Percentiles rank a stretch among this genome's conserved stretches.
These are phyloP conservation scores for Acridotheres tristis DNA, from an alignment of 2,797 vertebrate genomes.

Conservation along the genomic window DNA sequence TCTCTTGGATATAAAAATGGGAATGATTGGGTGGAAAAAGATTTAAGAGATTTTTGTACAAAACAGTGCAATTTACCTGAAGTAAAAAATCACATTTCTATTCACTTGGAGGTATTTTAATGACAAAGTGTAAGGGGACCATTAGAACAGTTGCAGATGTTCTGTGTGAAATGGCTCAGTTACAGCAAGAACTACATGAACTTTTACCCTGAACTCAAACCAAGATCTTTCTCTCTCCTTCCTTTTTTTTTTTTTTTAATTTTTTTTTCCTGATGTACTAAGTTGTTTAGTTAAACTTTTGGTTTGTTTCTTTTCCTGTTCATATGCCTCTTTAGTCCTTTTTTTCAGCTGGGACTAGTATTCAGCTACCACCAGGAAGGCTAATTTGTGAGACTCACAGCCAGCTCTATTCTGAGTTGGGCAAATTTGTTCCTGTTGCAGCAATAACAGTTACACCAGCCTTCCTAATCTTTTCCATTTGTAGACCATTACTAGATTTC, in stretches of 20 bases:
- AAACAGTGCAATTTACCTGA: not conserved
- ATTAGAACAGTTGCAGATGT: slow-evolving; percentile 20
- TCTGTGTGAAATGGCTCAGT: slow-evolving; percentile 47
- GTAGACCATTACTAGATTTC: not conserved
- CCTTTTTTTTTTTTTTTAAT: not conserved
- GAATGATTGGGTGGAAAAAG: not conserved
- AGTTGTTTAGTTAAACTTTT: slow-evolving; percentile 69
- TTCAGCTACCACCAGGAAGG: slow-evolving; percentile 46
- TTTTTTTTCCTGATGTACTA: not conserved
- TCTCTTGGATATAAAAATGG: not conserved
- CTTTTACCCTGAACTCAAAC: slow-evolving; percentile 57
- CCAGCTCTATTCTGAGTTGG: not conserved
- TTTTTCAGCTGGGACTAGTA: slow-evolving; percentile 42
- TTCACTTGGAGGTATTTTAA: slow-evolving; percentile 20
- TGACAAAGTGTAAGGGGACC: not conserved
- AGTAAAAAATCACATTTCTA: not conserved
- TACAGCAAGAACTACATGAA: slow-evolving; percentile 46
- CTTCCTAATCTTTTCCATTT: slow-evolving; percentile 20
- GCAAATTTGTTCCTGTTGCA: not conserved
- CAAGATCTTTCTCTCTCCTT: not conserved
- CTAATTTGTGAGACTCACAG: not conserved
- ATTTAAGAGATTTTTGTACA: not conserved
- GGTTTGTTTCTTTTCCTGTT: slow-evolving; percentile 61
- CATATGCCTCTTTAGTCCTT: slow-evolving; percentile 22
- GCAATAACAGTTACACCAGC: not conserved